These are phyloP conservation scores for Drosophila paramelanica DNA, from an alignment of 2,888 invertebrate species.

Conservation along the genomic window DNA sequence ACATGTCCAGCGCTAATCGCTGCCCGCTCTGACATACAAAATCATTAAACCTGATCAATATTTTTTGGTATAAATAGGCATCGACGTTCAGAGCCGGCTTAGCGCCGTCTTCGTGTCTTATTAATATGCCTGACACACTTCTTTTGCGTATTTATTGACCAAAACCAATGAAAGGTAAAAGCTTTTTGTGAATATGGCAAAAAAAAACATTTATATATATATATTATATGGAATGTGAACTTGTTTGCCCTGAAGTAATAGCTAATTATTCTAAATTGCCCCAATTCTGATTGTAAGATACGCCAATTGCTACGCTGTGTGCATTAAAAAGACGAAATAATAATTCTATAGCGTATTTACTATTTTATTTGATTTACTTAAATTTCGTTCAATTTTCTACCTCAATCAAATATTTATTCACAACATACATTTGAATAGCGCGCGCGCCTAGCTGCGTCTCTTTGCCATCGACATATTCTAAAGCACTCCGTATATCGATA, in stretches of 20 bases:
- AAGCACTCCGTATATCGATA: constrained; percentile 25
- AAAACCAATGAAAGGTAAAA: constrained; percentile 48
- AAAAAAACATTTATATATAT: neutral
- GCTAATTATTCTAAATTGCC: neutral
- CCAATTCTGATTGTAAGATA: neutral
- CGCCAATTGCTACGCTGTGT: neutral
- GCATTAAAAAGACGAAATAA: too few relatives aligned
- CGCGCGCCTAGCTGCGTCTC: constrained; percentile 13
- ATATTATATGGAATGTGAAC: neutral
- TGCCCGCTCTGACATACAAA: constrained; percentile 32
- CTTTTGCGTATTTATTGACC: constrained; percentile 26
- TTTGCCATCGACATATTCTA: neutral
- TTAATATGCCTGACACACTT: constrained; percentile 67
- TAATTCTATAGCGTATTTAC: neutral
- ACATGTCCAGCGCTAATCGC: constrained; percentile 54
- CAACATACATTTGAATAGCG: constrained; percentile 20
- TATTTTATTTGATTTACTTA: neutral
- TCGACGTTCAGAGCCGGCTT: constrained; percentile 7
- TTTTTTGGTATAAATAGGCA: constrained; percentile 21
- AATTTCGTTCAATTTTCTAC: neutral
- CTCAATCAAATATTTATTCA: neutral
- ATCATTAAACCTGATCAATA: constrained; percentile 48
- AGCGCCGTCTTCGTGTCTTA: constrained; percentile 33
- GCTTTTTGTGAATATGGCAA: constrained; percentile 22
- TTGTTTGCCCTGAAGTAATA: neutral